These are phyloP conservation scores for Drosophila punjabiensis DNA, from an alignment of 1,140 invertebrate genomes.

Conservation along the genomic window DNA sequence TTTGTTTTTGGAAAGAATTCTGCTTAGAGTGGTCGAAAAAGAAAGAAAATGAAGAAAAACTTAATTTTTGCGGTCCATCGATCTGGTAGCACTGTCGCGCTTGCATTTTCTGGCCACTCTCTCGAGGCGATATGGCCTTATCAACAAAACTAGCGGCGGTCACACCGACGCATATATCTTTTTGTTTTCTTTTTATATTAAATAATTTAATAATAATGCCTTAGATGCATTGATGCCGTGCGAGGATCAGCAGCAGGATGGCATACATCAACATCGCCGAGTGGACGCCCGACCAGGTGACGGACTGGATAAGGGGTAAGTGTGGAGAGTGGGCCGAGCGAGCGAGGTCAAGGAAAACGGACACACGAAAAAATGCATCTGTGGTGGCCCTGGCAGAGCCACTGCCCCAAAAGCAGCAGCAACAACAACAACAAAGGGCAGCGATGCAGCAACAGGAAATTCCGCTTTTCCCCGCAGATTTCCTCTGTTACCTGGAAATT, in stretches of 20 bases:
- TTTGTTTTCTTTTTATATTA: slow-evolving; percentile 19
- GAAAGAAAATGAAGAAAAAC: fast-evolving
- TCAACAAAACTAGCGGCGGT: slow-evolving; percentile 1
- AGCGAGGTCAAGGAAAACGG: slow-evolving; percentile 68
- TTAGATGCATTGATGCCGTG: slow-evolving; percentile 49
- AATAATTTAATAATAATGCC: slow-evolving; percentile 46
- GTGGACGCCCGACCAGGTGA: slow-evolving; percentile 97
- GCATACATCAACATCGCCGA: slow-evolving; percentile 95
- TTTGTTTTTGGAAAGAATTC: no score
- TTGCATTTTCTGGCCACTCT: neutral
- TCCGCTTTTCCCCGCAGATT: slow-evolving; percentile 26
- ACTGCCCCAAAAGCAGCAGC: slow-evolving; percentile 44
- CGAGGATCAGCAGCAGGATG: slow-evolving; percentile 86
- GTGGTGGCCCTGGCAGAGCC: slow-evolving; percentile 32
- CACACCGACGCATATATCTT: slow-evolving; percentile 19
- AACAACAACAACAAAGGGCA: slow-evolving; percentile 24
- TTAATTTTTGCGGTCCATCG: no score
- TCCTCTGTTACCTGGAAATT: slow-evolving; percentile 27
- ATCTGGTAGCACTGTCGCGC: neutral
- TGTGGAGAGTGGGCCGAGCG: slow-evolving; percentile 21
- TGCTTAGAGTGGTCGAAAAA: neutral
- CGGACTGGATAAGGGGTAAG: slow-evolving; percentile 95
- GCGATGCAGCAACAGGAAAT: slow-evolving; percentile 31
- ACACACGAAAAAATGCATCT: slow-evolving; percentile 69
- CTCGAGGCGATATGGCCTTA: neutral